These are phyloP conservation scores for Hippocampus kuda DNA, from an alignment of 2,797 vertebrate species.

Conservation along the genomic window DNA sequence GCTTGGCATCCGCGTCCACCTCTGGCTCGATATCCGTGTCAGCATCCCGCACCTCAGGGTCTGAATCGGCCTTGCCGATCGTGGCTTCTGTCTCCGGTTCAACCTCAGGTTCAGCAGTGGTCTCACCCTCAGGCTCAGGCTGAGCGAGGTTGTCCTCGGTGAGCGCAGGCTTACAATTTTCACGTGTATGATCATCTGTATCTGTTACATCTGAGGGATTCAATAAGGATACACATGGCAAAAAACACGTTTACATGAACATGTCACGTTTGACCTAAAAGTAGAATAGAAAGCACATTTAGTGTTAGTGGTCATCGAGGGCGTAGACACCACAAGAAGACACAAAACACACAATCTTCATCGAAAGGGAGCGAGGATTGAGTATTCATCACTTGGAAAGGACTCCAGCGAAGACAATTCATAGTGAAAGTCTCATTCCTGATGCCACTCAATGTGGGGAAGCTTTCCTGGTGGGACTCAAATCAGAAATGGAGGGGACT, in stretches of 20 bases:
- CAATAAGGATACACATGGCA: constrained; percentile 99
- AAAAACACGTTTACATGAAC: constrained; percentile 94
- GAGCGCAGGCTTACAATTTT: constrained; percentile 94
- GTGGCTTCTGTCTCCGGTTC: constrained; percentile 31
- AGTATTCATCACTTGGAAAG: constrained; percentile 67
- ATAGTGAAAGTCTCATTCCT: constrained; percentile 26
- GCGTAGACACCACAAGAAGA: constrained; percentile 85
- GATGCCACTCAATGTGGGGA: constrained; percentile 17
- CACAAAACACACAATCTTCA: constrained; percentile 90
- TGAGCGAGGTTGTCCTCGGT: constrained; percentile 82
- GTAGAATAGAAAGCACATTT: constrained; percentile 91
- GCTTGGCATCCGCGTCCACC: constrained; percentile 42
- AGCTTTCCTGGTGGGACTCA: constrained; percentile 19
- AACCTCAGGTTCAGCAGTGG: constrained; percentile 36
- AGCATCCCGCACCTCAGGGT: constrained; percentile 41
- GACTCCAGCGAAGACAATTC: constrained; percentile 20
- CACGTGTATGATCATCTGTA: constrained; percentile 99
- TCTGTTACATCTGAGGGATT: constrained; percentile 99
- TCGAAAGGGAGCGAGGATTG: constrained; percentile 56
- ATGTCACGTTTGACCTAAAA: constrained; percentile 87
- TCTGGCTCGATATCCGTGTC: constrained; percentile 49
- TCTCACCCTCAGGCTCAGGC: constrained; percentile 71
- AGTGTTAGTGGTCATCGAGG: constrained; percentile 91
- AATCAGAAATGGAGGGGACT: constrained; percentile 14
- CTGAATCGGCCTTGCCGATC: constrained; percentile 69